Conservation (phyloP, 2,888 invertebrate species). For the Drosophila quinaria region DNA sequence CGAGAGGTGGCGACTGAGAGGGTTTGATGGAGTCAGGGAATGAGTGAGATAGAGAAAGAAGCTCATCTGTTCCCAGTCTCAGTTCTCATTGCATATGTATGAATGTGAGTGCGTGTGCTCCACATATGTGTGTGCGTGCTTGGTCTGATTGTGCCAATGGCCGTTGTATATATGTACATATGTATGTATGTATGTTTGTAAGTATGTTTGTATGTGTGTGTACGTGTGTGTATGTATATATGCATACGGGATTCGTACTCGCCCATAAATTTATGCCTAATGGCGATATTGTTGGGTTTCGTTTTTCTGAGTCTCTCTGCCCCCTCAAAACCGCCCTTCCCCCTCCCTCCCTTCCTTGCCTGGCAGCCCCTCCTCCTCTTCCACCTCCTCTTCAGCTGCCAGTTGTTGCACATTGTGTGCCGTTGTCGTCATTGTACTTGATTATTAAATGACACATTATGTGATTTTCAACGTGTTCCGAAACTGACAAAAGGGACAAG, state of each 20-base stretch:
- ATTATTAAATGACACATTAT: constrained; percentile 85
- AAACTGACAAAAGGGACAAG: constrained; percentile 41
- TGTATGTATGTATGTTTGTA: constrained; percentile 10
- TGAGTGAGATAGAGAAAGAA: constrained; percentile 6
- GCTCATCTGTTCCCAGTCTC: constrained; percentile 29
- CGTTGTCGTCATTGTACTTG: constrained; percentile 76
- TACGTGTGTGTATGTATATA: constrained; percentile 8
- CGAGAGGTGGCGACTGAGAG: background rate
- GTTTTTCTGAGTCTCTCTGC: constrained; percentile 29
- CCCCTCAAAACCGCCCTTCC: background rate
- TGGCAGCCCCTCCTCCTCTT: background rate
- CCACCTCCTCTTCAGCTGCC: constrained; percentile 6
- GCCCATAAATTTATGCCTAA: constrained; percentile 77
- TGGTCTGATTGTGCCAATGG: constrained; percentile 71
- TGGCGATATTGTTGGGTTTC: constrained; percentile 76
- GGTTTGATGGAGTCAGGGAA: background rate
- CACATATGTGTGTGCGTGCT: constrained; percentile 21
- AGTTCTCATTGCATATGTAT: constrained; percentile 10
- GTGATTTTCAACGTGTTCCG: constrained; percentile 79
- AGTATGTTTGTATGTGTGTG: constrained; percentile 11
- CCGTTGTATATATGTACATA: constrained; percentile 45
- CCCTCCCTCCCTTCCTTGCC: background rate
- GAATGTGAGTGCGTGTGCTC: background rate
- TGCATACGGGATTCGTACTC: constrained; percentile 45
- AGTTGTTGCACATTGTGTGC: constrained; percentile 63